Conservation (phyloP, 2,888 invertebrate genomes). For the Conomelus anceps region DNA sequence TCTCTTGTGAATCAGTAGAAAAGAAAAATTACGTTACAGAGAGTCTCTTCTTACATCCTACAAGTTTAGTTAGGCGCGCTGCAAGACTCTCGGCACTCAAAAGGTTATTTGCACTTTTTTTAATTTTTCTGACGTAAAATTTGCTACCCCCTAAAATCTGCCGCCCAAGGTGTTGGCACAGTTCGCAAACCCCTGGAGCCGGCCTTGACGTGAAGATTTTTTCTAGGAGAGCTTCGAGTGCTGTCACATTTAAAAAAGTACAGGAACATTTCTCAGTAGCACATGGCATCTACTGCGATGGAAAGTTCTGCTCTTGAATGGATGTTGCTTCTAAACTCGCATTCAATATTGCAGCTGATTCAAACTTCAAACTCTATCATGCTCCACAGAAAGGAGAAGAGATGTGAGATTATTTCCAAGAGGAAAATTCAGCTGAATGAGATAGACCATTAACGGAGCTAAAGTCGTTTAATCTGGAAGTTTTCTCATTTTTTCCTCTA, state of each 20-base stretch:
- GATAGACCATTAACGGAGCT: not conserved
- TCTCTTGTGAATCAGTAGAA: no score
- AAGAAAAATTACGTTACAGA: no score
- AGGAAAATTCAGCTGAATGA: not conserved
- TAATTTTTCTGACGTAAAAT: no score
- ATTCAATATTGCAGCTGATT: not conserved
- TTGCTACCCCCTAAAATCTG: no score
- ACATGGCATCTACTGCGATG: not conserved
- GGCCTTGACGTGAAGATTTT: no score
- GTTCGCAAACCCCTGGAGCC: no score
- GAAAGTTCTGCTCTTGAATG: not conserved
- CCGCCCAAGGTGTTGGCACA: no score
- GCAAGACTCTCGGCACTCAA: no score
- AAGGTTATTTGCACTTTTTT: no score
- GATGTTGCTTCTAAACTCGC: not conserved
- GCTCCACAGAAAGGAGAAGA: not conserved
- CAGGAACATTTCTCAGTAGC: not conserved
- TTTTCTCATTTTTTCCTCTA: not conserved
- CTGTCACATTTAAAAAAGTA: not conserved
- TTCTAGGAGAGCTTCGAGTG: not conserved
- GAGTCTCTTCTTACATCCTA: no score
- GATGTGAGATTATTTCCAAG: not conserved
- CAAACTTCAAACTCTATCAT: not conserved
- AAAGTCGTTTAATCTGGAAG: not conserved
- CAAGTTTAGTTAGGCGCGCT: no score